Conservation (phyloP, 2,888 invertebrate genomes). For the Caenorhabditis drosophilae region DNA sequence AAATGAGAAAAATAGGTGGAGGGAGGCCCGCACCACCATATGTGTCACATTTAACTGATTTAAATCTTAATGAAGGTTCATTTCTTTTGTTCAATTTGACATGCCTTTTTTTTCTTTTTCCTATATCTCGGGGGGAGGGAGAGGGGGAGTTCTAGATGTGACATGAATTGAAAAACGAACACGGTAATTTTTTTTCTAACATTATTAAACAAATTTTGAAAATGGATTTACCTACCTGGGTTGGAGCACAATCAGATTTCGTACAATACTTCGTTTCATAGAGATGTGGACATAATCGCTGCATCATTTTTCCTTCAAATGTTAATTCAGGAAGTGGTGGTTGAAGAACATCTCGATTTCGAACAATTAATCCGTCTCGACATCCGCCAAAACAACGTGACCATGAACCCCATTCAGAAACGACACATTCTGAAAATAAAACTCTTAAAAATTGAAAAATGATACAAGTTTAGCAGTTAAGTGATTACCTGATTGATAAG, state of each 20-base stretch:
- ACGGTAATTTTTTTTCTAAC: no score
- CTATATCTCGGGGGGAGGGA: no score
- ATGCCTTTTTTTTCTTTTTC: background rate
- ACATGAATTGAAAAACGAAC: no score
- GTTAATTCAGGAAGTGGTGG: slow-evolving; percentile 49
- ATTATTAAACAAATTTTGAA: no score
- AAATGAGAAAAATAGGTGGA: no score
- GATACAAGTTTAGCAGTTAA: background rate
- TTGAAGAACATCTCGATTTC: slow-evolving; percentile 47
- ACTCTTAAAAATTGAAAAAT: background rate
- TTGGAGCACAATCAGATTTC: no score
- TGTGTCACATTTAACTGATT: background rate
- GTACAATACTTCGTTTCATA: slow-evolving; percentile 41
- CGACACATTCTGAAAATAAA: slow-evolving; percentile 44
- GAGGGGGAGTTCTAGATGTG: no score
- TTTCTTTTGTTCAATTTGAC: slow-evolving; percentile 1
- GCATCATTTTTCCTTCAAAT: slow-evolving; percentile 24
- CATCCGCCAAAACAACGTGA: slow-evolving; percentile 49
- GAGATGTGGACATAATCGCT: slow-evolving; percentile 38
- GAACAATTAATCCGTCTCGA: slow-evolving; percentile 32
- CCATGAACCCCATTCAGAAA: slow-evolving; percentile 50
- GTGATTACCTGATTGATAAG: slow-evolving; percentile 7
- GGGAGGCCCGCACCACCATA: no score
- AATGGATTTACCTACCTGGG: no score
- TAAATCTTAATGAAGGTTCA: slow-evolving; percentile 2